Percentiles rank a stretch among this genome's conserved stretches.
These are phyloP conservation scores for Himalopsyche phryganea DNA, from an alignment of 1,140 invertebrate genomes.

Conservation along the genomic window DNA sequence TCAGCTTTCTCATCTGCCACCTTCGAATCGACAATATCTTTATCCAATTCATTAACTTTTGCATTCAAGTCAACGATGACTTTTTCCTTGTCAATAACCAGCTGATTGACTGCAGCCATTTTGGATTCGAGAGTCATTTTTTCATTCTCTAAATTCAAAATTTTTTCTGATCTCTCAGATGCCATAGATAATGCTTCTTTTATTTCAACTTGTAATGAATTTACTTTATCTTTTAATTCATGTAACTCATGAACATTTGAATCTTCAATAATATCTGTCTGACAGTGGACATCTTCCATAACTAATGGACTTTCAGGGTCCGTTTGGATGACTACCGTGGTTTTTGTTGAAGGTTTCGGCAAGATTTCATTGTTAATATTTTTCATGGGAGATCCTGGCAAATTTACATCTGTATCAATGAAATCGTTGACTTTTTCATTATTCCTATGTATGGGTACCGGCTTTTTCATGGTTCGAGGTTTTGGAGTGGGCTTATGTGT, in stretches of 20 bases:
- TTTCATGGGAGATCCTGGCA: constrained; percentile 31
- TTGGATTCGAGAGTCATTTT: constrained; percentile 35
- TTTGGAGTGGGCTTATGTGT: constrained; percentile 18
- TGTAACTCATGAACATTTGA: not conserved
- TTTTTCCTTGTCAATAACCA: constrained; percentile 37
- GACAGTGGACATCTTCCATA: constrained; percentile 13
- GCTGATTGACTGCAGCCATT: constrained; percentile 37
- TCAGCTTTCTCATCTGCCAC: constrained; percentile 38
- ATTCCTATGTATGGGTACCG: constrained; percentile 2
- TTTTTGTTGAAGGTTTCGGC: constrained; percentile 12
- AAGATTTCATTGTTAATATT: constrained; percentile 3
- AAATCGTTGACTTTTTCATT: constrained; percentile 10
- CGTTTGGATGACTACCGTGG: constrained; percentile 24
- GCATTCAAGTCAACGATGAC: constrained; percentile 35
- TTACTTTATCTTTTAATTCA: constrained; percentile 4
- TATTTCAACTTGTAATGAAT: constrained; percentile 31
- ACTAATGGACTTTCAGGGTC: constrained; percentile 6
- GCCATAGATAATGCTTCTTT: constrained; percentile 32
- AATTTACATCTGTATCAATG: constrained; percentile 10
- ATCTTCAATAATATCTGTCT: constrained; percentile 19
- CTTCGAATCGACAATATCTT: constrained; percentile 35
- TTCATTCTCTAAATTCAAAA: constrained; percentile 37
- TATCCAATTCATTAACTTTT: constrained; percentile 36
- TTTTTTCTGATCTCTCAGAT: constrained; percentile 36
- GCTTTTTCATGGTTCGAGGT: constrained; percentile 20